phyloP scores from a whole-genome alignment of 1,140 invertebrate genomes.

The Tribolium madens region DNA sequence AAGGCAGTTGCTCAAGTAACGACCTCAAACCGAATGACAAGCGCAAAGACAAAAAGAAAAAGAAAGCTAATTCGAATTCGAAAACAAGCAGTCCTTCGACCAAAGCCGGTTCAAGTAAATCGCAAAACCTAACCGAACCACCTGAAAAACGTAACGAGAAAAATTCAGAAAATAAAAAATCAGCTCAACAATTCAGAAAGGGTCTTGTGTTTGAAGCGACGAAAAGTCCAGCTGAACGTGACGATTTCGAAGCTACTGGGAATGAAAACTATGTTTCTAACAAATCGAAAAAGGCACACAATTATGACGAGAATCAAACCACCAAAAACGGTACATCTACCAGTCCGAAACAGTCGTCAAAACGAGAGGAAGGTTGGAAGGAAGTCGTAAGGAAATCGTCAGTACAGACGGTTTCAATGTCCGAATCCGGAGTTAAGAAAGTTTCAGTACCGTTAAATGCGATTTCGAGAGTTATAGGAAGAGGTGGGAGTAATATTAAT shows the following conservation, averaged over 20 bases:
- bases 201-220: constrained; percentile 71
- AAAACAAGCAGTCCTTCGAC: constrained; percentile 49
- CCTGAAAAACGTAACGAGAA: constrained; percentile 50
- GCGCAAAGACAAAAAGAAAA: constrained; percentile 85
- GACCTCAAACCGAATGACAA: constrained; percentile 76
- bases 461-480: constrained; percentile 95
- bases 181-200: constrained; percentile 64
- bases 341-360: constrained; percentile 80
- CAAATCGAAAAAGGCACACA: constrained; percentile 68
- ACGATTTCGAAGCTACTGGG: constrained; percentile 77
- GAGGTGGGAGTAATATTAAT: constrained; percentile 97
- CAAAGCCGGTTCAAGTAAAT: constrained; percentile 55
- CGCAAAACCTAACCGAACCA: constrained; percentile 43
- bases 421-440: constrained; percentile 77
- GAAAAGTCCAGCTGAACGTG: constrained; percentile 74
- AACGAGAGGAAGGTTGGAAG: constrained; percentile 95
- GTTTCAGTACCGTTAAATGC: constrained; percentile 94
- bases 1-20: constrained; percentile 86
- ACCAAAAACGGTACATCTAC: constrained; percentile 58
- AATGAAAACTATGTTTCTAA: constrained; percentile 71
- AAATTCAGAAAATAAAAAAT: constrained; percentile 46
- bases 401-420: constrained; percentile 67
- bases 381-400: constrained; percentile 91
- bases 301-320: constrained; percentile 32
- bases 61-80: constrained; percentile 68